phyloP scores from a whole-genome alignment of 2,888 invertebrate species.

The Cyclophora albipunctata region DNA sequence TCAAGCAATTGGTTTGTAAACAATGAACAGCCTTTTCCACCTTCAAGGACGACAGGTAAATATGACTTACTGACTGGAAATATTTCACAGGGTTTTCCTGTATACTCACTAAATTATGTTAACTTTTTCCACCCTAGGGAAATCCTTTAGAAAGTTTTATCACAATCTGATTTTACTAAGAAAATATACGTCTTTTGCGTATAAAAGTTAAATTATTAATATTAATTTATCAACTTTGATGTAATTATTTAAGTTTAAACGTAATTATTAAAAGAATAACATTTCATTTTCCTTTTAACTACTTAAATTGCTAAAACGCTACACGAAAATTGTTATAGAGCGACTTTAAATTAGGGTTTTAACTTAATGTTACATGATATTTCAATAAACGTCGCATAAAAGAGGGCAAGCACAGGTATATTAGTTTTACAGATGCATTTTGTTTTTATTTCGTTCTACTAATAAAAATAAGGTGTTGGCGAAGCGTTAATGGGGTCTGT shows the following conservation, averaged over 20 bases:
- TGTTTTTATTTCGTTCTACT: constrained; percentile 30
- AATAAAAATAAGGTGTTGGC: constrained; percentile 38
- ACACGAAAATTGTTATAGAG: too few relatives aligned
- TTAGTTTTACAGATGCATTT: constrained; percentile 30
- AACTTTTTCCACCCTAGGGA: neutral
- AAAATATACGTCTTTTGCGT: neutral
- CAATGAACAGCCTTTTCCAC: constrained; percentile 10
- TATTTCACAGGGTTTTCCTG: neutral
- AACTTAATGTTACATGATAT: too few relatives aligned
- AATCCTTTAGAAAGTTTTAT: neutral
- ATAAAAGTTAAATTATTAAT: neutral
- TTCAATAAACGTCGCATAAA: constrained; percentile 4
- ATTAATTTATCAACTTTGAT: neutral
- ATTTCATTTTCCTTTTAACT: too few relatives aligned
- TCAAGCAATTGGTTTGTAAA: constrained; percentile 37
- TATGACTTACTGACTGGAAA: neutral
- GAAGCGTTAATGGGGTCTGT: constrained; percentile 38
- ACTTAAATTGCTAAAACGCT: too few relatives aligned
- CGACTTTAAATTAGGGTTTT: too few relatives aligned
- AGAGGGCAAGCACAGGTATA: constrained; percentile 12
- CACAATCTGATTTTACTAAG: too few relatives aligned
- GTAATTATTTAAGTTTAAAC: too few relatives aligned
- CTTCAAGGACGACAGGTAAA: constrained; percentile 1
- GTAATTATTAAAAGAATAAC: too few relatives aligned
- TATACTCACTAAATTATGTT: neutral